phyloP scores from a whole-genome alignment of 2,797 vertebrate species.

The Glossophaga mutica region DNA sequence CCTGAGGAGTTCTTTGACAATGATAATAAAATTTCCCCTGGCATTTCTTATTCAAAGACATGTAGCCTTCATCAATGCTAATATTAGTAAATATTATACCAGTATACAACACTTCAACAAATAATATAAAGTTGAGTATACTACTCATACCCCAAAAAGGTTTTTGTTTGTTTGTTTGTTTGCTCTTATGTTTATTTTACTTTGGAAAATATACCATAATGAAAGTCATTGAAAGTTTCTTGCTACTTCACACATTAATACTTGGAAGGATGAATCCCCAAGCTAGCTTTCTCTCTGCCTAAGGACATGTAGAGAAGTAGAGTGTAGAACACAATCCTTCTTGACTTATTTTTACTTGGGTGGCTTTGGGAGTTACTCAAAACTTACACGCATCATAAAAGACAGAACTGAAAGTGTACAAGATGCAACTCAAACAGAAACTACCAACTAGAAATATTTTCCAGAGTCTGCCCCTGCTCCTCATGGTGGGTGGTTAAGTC shows the following conservation, averaged over 20 bases:
- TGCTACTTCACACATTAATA: constrained; percentile 77
- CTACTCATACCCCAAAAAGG: constrained; percentile 59
- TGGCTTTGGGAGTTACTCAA: constrained; percentile 52
- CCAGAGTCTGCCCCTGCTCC: background rate
- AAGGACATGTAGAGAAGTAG: constrained; percentile 65
- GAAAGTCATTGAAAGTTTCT: constrained; percentile 72
- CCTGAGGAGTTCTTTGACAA: background rate
- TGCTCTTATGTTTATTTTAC: constrained; percentile 73
- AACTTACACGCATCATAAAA: constrained; percentile 59
- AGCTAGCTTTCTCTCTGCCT: constrained; percentile 75
- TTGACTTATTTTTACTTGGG: constrained; percentile 65
- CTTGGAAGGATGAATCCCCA: constrained; percentile 67
- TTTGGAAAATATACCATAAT: constrained; percentile 73
- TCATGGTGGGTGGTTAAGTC: background rate
- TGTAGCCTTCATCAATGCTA: background rate
- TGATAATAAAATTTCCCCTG: background rate
- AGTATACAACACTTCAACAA: background rate
- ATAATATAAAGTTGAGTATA: constrained; percentile 23
- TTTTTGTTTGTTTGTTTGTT: constrained; percentile 67
- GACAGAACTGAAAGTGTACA: constrained; percentile 58
- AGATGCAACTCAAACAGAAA: constrained; percentile 61
- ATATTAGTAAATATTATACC: background rate
- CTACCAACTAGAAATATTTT: constrained; percentile 38
- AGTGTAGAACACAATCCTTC: constrained; percentile 55
- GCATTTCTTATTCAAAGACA: constrained; percentile 4